These are phyloP conservation scores for Phengaris arion DNA, from an alignment of 2,888 invertebrate genomes.

Conservation along the genomic window DNA sequence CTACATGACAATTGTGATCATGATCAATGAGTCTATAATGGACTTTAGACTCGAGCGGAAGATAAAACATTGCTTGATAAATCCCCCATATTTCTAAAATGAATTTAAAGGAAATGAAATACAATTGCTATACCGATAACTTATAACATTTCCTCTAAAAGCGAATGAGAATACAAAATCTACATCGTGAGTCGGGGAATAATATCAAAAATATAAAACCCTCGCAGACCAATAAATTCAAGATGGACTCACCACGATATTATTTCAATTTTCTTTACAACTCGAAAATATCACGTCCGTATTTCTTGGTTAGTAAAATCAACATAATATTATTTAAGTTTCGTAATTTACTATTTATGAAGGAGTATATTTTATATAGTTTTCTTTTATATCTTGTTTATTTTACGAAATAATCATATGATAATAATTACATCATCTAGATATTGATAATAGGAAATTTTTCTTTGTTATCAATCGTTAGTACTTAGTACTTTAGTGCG, in stretches of 20 bases:
- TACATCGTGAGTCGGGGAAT: neutral
- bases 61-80: neutral
- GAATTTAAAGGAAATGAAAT: neutral
- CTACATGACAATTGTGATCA: too few relatives aligned
- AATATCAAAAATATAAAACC: conserved; percentile 21
- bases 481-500: too few relatives aligned
- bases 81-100: neutral
- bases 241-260: conserved; percentile 14
- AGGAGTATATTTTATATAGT: neutral
- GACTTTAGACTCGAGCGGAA: neutral
- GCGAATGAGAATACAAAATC: conserved; percentile 13
- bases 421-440: too few relatives aligned
- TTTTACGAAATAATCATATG: too few relatives aligned
- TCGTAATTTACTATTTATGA: neutral
- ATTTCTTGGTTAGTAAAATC: conserved; percentile 12
- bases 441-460: too few relatives aligned
- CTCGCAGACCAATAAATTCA: conserved; percentile 22
- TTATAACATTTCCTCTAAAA: neutral
- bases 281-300: conserved; percentile 11
- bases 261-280: conserved; percentile 24
- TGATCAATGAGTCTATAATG: neutral
- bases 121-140: neutral
- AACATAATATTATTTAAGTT: neutral
- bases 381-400: neutral
- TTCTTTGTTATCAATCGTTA: too few relatives aligned